These are phyloP conservation scores for Paragorgia papillata DNA, from an alignment of 92 coral and sea anemone species.

Conservation along the genomic window DNA sequence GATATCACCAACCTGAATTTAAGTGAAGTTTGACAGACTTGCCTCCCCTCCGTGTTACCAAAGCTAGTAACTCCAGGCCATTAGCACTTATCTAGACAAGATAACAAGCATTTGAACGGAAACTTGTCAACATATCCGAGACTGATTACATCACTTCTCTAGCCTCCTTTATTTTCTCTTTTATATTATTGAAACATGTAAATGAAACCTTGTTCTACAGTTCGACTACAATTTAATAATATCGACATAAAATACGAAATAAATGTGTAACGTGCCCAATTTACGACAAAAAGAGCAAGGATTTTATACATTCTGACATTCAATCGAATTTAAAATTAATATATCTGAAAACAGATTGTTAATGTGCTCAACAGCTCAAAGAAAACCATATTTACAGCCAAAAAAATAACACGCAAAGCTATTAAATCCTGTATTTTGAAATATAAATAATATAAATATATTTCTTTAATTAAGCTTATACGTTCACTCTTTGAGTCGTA, in stretches of 20 bases:
- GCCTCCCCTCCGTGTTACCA: constrained; percentile 79
- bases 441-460: too few species aligned
- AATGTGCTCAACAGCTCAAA: neutral
- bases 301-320: too few species aligned
- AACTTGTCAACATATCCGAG: neutral
- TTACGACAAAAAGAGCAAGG: too few species aligned
- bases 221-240: too few species aligned
- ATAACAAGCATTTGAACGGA: constrained; percentile 13
- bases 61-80: constrained; percentile 85
- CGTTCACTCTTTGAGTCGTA: too few species aligned
- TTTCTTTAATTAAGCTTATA: too few species aligned
- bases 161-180: neutral
- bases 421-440: too few species aligned
- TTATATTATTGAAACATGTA: neutral
- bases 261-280: too few species aligned
- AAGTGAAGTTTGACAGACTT: constrained; percentile 79
- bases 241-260: too few species aligned
- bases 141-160: neutral
- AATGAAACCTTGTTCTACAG: neutral
- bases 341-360: neutral
- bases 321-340: too few species aligned
- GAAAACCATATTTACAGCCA: neutral
- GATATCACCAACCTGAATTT: constrained; percentile 75
- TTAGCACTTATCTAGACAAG: constrained; percentile 83
- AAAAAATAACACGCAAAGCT: neutral